Base-by-base conservation (phyloP, 2,797 vertebrate species). In the Acipenser transmontanus region DNA sequence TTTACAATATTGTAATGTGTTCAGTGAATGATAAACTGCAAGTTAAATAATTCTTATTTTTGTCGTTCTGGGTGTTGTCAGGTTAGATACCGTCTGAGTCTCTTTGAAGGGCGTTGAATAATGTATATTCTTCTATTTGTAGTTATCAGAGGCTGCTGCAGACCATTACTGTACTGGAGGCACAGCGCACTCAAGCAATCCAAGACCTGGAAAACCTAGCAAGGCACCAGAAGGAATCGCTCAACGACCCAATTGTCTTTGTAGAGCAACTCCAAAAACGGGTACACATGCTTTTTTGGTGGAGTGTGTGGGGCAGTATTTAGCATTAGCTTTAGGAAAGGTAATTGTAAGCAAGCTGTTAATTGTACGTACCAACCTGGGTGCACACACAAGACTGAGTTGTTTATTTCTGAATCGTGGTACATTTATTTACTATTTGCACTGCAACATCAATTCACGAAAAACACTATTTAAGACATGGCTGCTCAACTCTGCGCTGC, bases 121-220 rank as follows among this genome's bases (percentile, higher is more conserved):
- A 34, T 34, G 34, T 34, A 64, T 78, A 2, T 79, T 47, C 64
- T 48, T 12, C 50, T 63, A 59, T 54, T 17, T 52, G 76, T 88
- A 99, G 97, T 91, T 99, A 99, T 83, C 97, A 99, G 94, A 94
- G 97, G 85, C 89, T 99, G 76, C 93, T 99, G 82, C 97, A 99
- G 91, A 98, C 97, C 77, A 97, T 99, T 71, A 91, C 94, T 8
- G 95, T 99, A 54, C 91, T 99, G 7, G 97, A 99, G 87, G 96
- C 97, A 77, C 97, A 99, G 78, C 94, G 96, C 69, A 93, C 94
- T 57, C 97, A 97, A 90, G 96, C 96, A 81, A 92, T 99, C 77
- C 89, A 94, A 80, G 97, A 99, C 87, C 88, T 99, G 85, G 97
- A 99, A 87, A 89, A 85, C 71, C 80, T 99, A 88, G 90, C 92